phyloP scores from a whole-genome alignment of 2,113 vertebrate genomes.

The Anas platyrhynchos region DNA sequence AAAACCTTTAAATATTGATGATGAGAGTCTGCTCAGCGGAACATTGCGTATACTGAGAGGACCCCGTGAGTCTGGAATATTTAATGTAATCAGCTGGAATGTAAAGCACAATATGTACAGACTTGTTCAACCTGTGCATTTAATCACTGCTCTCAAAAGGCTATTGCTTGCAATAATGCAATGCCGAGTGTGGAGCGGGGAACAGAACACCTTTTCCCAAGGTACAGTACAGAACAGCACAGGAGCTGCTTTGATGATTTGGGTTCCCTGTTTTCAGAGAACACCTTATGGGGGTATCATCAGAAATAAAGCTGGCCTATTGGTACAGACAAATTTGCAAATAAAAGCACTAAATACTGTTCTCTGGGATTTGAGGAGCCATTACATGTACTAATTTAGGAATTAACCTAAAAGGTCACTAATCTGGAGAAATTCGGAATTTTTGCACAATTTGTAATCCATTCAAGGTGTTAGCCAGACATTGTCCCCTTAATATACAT shows the following conservation, averaged over 20 bases:
- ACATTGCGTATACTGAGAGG: background rate
- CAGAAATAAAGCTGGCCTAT: background rate
- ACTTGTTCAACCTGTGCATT: slow-evolving; percentile 23
- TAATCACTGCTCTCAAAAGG: slow-evolving; percentile 14
- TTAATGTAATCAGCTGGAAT: slow-evolving; percentile 64
- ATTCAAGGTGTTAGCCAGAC: background rate
- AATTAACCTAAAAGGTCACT: background rate
- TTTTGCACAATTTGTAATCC: background rate
- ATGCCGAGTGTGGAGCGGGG: background rate
- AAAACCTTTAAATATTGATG: slow-evolving; percentile 22
- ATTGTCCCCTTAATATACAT: background rate
- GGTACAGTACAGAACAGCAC: background rate
- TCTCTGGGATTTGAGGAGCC: background rate
- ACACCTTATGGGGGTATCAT: background rate
- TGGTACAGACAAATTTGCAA: background rate
- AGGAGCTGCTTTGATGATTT: background rate
- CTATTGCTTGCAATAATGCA: background rate
- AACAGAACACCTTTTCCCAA: background rate
- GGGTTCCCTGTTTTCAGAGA: background rate
- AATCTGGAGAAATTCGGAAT: background rate
- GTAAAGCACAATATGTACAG: slow-evolving; percentile 38
- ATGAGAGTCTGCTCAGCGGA: background rate
- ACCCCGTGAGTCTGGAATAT: slow-evolving; percentile 39
- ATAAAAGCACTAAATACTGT: background rate
- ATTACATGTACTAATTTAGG: background rate